Evolutionary conservation across 1,140 invertebrate genomes (phyloP), one percentile per base, ranked within the genome.

Genomic region (Hyles euphorbiae): DNA sequence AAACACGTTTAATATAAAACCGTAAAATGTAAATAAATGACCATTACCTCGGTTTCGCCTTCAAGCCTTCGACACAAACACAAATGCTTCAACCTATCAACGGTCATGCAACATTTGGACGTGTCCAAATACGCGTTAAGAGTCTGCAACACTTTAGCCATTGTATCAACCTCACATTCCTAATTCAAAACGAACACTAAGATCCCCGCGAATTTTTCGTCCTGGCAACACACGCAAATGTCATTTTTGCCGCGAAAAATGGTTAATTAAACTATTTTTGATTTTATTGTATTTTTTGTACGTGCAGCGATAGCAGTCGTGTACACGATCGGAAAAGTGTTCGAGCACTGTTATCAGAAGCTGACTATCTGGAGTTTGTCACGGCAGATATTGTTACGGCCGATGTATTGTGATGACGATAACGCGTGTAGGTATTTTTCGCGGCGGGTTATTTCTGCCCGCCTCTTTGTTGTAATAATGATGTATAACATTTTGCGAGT

Each of bases 11-110:
- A 22, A 22, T 22, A 22, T 22, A 22, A 22, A 22, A 22, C 22
- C 22, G 22, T 22, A 22, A 22, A 22, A 22, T 22, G 36, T 40
- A 40, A 40, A 40, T 22, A 22, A 40, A 40, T 40, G 0, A 40
- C 36, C 22, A 8, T 77, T 83, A 85, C 84, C 84, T 87, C 76
- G 61, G 71, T 72, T 46, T 81, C 77, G 49, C 64, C 70, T 73
- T 78, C 67, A 53, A 67, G 69, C 60, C 73, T 78, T 32, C 85
- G 81, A 62, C 85, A 88, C 48, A 88, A 65, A 51, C 85, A 88
- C 58, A 88, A 83, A n/a, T 85, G 79, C 54, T 85, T 88, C 56
- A 88, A 58, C 53, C 81, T 81, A 1, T 88, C 85, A 7, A 88
- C 74, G 7, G 61, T 77, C 58, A 69, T 66, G 36, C 85, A 88